Conservation (phyloP, 2,888 invertebrate genomes). For the Sesia bembeciformis region DNA sequence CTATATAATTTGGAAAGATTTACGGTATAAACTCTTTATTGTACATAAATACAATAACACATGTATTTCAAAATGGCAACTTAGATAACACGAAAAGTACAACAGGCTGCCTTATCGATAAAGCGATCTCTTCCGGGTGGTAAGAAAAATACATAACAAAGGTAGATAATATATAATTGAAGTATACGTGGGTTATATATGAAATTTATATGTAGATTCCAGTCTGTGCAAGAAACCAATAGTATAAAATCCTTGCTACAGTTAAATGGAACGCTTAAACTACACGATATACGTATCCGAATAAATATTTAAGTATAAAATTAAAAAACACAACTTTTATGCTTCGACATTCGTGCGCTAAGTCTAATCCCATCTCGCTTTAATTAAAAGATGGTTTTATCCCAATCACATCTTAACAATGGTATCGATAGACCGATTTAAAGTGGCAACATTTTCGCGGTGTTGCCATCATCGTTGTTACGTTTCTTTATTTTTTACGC, state of each 20-base stretch:
- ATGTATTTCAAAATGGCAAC: too few species aligned
- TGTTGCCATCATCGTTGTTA: conserved; percentile 7
- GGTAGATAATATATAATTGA: too few species aligned
- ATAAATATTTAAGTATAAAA: conserved; percentile 71
- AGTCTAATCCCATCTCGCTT: conserved; percentile 17
- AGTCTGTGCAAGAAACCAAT: conserved; percentile 12
- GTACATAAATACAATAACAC: too few species aligned
- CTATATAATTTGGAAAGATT: too few species aligned
- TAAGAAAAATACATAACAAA: too few species aligned
- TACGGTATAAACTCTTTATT: too few species aligned
- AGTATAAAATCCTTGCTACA: conserved; percentile 3
- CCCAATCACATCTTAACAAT: background rate
- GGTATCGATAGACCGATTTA: background rate
- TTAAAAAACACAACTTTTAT: conserved; percentile 65
- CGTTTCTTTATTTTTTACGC: background rate
- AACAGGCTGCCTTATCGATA: too few species aligned
- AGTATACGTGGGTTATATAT: too few species aligned
- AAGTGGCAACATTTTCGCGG: background rate
- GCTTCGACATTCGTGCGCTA: conserved; percentile 51
- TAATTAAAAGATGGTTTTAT: background rate
- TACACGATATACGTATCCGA: conserved; percentile 55
- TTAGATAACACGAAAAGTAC: too few species aligned
- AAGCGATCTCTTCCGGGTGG: too few species aligned
- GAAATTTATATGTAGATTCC: background rate
- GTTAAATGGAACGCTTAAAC: conserved; percentile 23